Conservation (phyloP, 2,797 vertebrate species). For the Kryptolebias ocellatus region DNA sequence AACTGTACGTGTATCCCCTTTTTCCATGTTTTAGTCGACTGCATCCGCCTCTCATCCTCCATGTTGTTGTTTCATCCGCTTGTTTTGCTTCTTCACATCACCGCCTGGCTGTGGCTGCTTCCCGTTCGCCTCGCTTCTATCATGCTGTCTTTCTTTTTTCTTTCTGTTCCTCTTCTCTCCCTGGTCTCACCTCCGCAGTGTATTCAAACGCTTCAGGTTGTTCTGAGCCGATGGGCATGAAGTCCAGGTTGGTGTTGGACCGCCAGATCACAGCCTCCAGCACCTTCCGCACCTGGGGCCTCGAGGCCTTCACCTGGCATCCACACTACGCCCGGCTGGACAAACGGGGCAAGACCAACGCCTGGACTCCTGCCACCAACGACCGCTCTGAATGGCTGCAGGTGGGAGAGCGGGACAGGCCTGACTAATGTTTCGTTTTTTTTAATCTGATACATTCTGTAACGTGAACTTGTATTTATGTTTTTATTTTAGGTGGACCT, state of each 20-base stretch:
- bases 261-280: conserved; percentile 92
- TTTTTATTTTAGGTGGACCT: conserved; percentile 87
- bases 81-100: conserved; percentile 33
- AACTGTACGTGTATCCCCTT: too few relatives aligned
- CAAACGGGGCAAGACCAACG: conserved; percentile 94
- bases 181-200: conserved; percentile 74
- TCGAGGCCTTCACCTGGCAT: conserved; percentile 90
- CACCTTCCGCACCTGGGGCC: conserved; percentile 90
- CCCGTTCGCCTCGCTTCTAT: conserved; percentile 54
- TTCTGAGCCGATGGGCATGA: conserved; percentile 93
- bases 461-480: conserved; percentile 1
- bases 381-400: conserved; percentile 90
- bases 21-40: not conserved
- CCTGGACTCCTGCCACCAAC: conserved; percentile 89
- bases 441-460: not conserved
- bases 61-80: not conserved
- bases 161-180: conserved; percentile 10
- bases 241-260: conserved; percentile 86
- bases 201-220: conserved; percentile 94
- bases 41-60: conserved; percentile 10
- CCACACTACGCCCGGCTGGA: conserved; percentile 92
- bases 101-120: conserved; percentile 45
- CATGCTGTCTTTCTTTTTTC: conserved; percentile 50
- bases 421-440: not conserved
- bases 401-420: conserved; percentile 72